A percentile compares a stretch with the other conserved stretches of the same genome.
phyloP scores from a whole-genome alignment of 1,140 invertebrate genomes.

The Brachionus angularis region DNA sequence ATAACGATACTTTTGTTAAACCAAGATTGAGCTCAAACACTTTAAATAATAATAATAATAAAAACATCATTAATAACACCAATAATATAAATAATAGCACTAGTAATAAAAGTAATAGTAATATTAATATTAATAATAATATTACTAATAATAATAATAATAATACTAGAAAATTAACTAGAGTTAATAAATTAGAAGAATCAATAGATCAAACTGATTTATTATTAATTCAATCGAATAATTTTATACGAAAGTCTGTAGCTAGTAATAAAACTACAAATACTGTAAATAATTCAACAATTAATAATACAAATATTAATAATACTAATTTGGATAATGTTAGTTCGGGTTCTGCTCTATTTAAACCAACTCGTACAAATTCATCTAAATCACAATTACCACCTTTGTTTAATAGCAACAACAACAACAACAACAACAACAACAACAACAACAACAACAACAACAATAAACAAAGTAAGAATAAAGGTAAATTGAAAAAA shows the following conservation, averaged over 20 bases:
- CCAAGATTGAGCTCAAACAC: too few relatives aligned
- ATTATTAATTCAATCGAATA: neutral
- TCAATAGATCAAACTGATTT: conserved; percentile 3
- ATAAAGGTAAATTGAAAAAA: too few relatives aligned
- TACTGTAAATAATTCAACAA: neutral
- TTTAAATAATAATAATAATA: too few relatives aligned
- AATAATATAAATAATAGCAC: too few relatives aligned
- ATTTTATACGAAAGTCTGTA: neutral
- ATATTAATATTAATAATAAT: too few relatives aligned
- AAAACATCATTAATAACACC: too few relatives aligned
- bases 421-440: neutral
- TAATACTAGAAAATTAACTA: too few relatives aligned
- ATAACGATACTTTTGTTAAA: too few relatives aligned
- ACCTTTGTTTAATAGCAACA: neutral
- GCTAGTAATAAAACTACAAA: neutral
- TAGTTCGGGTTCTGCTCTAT: neutral
- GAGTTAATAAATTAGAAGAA: neutral
- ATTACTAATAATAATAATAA: too few relatives aligned
- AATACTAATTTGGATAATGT: too few relatives aligned
- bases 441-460: neutral
- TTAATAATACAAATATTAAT: too few relatives aligned
- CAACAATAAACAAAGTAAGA: neutral
- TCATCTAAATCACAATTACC: neutral
- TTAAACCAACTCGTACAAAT: neutral
- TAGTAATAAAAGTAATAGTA: too few relatives aligned